phyloP scores from a whole-genome alignment of 1,140 invertebrate genomes.

The Ylistrum balloti region DNA sequence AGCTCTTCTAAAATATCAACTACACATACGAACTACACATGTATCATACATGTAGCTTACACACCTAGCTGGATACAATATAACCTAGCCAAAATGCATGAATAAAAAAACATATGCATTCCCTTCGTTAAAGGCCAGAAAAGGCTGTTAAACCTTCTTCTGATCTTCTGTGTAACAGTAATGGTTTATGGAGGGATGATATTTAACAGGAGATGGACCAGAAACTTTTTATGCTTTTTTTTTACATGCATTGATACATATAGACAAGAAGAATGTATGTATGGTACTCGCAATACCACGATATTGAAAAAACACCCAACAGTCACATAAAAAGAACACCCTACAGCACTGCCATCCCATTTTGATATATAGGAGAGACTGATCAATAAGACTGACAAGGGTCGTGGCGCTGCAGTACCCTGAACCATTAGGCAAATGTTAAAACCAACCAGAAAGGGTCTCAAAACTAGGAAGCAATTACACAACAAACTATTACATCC shows the following conservation, averaged over 20 bases:
- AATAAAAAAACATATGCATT: not conserved
- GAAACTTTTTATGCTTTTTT: not conserved
- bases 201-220: conserved; percentile 12
- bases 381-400: not conserved
- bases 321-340: not conserved
- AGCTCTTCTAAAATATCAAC: not conserved
- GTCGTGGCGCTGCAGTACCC: not conserved
- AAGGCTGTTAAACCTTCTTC: not conserved
- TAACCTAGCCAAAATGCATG: no score
- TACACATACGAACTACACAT: not conserved
- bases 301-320: no score
- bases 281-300: not conserved
- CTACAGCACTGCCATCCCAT: not conserved
- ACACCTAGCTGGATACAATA: not conserved
- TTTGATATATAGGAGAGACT: conserved; percentile 18
- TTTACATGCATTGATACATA: not conserved
- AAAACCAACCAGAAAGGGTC: not conserved
- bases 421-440: not conserved
- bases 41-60: conserved; percentile 1
- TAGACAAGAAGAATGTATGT: not conserved
- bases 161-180: not conserved
- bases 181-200: not conserved
- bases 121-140: not conserved
- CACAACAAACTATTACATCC: conserved; percentile 16
- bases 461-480: not conserved